Base-by-base conservation (phyloP, 1,140 invertebrate genomes). In the Contarinia nasturtii region DNA sequence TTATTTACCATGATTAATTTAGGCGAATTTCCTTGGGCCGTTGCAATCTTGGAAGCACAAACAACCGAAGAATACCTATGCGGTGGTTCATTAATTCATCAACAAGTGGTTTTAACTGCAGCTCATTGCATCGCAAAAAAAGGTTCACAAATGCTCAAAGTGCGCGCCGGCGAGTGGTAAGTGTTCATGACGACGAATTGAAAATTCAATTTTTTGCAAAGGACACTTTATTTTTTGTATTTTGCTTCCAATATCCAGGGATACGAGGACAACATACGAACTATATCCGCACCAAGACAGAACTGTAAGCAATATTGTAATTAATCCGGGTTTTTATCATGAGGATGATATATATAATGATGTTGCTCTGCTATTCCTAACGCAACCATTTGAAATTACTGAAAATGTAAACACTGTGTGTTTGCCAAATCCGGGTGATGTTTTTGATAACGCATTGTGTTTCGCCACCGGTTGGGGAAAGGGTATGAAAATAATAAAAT, bases 11-110 rank as follows among this genome's bases (percentile, higher is more conserved):
- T n/a, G n/a, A n/a, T n/a, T n/a, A n/a, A n/a, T n/a, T n/a, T 18
- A 41, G 59, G 53, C 36, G 81, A 85, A 59, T 84, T 82, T 59
- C 80, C 81, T 0, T 85, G 80, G 80, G 82, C 82, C 79, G 74
- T 79, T 0, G 81, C 81, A 0, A 66, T 86, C 27, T 70, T 11
- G 59, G 64, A 1, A 61, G 66, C 2, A 53, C 65, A 0, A 59
- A 71, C 68, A 50, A 56, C 75, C 11, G 76, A 76, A 50, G 68
- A 77, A 8, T 82, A 84, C 57, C 71, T 82, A 45, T 85, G 82
- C 46, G 84, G 83, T 0, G 83, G 79, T 1, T 74, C 82, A 7
- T 63, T 88, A 4, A 82, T 88, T 50, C 77, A 82, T 52, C 71
- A 72, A 2, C 65, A 63, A 21, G 79, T 78, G 1, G 77, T 85